Conservation (phyloP, 2,113 vertebrate genomes). For the Thunnus maccoyii region DNA sequence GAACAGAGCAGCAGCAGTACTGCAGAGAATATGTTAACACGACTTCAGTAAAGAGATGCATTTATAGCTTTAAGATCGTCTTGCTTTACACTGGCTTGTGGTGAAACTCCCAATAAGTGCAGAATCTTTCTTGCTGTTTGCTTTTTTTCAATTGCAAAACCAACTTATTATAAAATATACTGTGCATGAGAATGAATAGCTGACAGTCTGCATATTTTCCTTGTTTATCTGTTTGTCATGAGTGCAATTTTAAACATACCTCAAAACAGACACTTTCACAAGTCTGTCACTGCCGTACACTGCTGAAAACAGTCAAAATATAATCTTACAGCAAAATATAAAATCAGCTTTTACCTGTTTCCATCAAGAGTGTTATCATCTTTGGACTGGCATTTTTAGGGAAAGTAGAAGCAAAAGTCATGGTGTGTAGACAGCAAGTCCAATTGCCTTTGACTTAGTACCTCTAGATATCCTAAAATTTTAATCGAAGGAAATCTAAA, state of each 20-base stretch:
- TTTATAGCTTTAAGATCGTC: not conserved
- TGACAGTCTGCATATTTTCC: slow-evolving; percentile 1
- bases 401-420: slow-evolving; percentile 5
- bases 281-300: not conserved
- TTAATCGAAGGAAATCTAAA: too few relatives aligned
- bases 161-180: slow-evolving; percentile 3
- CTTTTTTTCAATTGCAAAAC: not conserved
- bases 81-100: not conserved
- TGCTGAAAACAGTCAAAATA: not conserved
- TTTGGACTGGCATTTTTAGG: slow-evolving; percentile 33
- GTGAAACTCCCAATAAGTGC: not conserved
- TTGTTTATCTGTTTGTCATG: slow-evolving; percentile 31
- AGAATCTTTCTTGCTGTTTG: not conserved
- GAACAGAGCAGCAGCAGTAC: not conserved
- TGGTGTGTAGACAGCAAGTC: slow-evolving; percentile 1
- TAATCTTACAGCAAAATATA: too few relatives aligned
- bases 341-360: not conserved
- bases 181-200: slow-evolving; percentile 16
- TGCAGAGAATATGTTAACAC: not conserved
- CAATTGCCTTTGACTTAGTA: not conserved
- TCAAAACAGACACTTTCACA: slow-evolving; percentile 41
- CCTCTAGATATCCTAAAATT: not conserved
- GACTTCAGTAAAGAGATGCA: not conserved
- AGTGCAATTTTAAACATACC: slow-evolving; percentile 30
- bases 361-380: slow-evolving; percentile 15